Conservation (phyloP, 2,888 invertebrate species). For the Eupithecia abbreviata region DNA sequence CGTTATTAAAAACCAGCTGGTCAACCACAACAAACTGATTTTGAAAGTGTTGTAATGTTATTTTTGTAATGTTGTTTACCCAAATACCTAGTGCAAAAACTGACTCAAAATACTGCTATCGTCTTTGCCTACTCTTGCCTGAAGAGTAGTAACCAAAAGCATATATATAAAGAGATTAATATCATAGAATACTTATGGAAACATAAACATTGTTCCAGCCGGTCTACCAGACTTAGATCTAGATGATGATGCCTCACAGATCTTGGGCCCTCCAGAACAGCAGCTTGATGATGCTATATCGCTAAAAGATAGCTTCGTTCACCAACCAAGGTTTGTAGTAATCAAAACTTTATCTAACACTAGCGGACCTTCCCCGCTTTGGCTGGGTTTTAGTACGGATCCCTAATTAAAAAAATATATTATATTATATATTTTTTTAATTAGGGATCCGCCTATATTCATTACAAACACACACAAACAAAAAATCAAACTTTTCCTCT, state of each 20-base stretch:
- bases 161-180: background rate
- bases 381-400: no score
- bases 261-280: constrained; percentile 56
- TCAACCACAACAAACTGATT: constrained; percentile 15
- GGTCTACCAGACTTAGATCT: constrained; percentile 60
- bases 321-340: constrained; percentile 59
- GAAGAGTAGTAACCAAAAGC: background rate
- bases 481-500: no score
- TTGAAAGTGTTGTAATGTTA: background rate
- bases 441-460: no score
- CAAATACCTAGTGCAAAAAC: background rate
- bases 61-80: background rate
- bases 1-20: constrained; percentile 19
- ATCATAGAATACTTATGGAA: background rate
- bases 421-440: no score
- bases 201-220: constrained; percentile 46
- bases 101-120: background rate
- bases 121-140: background rate
- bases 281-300: constrained; percentile 54
- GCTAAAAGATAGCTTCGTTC: constrained; percentile 72
- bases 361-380: no score
- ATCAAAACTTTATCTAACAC: background rate
- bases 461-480: no score
- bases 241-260: constrained; percentile 57
- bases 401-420: no score